Evolutionary conservation across 2,113 vertebrate species (phyloP).

Genomic region (Oncorhynchus nerka): DNA sequence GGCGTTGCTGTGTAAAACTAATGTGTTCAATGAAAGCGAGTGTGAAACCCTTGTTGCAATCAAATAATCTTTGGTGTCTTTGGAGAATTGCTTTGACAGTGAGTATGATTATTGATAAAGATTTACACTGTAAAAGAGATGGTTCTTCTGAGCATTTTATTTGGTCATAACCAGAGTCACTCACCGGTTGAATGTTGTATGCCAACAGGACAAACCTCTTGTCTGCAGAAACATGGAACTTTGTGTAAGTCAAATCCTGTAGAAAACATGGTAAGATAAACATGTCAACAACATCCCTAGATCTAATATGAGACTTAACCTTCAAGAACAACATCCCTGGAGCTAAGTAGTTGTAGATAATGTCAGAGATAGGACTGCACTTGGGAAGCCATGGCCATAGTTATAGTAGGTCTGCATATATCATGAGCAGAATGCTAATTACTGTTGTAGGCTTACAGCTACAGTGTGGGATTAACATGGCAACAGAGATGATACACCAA

Average conservation of each 20-base stretch:
- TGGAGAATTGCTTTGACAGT: neutral
- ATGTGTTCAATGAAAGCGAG: neutral
- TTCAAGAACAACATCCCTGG: too few relatives aligned
- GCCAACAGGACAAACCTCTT: constrained; percentile 74
- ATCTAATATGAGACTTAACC: too few relatives aligned
- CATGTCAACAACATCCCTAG: neutral
- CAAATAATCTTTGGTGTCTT: too few relatives aligned
- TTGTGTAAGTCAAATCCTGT: constrained; percentile 58
- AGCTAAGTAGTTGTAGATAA: too few relatives aligned
- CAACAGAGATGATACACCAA: constrained; percentile 15
- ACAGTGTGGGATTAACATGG: neutral
- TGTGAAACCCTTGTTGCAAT: too few relatives aligned
- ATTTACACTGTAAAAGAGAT: too few relatives aligned
- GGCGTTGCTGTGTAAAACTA: neutral
- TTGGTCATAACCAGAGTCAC: constrained; percentile 32
- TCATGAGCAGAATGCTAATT: neutral
- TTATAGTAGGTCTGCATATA: neutral
- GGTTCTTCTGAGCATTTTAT: neutral
- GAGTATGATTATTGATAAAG: neutral
- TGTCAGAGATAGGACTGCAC: too few relatives aligned
- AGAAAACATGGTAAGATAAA: neutral
- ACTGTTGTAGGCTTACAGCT: neutral
- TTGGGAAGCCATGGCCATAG: neutral
- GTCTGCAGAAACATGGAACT: constrained; percentile 75
- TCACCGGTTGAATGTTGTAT: constrained; percentile 73